Conservation (phyloP, 2,113 vertebrate genomes). For the Elanus axillaris region DNA sequence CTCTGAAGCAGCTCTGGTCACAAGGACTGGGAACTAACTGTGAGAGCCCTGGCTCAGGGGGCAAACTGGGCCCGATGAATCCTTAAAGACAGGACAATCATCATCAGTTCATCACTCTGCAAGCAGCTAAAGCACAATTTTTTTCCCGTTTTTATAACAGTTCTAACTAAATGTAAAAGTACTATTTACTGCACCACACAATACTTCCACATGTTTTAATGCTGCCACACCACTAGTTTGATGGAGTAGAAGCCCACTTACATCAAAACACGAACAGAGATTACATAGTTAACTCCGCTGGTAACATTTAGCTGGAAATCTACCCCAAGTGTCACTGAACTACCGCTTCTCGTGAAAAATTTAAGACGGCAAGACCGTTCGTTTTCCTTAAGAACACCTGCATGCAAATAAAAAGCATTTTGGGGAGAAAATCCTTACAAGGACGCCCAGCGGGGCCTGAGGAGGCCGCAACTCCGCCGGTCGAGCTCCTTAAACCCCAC, state of each 20-base stretch:
- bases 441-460: fast-evolving
- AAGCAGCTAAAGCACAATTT: neutral
- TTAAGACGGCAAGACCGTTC: fast-evolving
- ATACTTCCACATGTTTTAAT: neutral
- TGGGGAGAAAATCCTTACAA: neutral
- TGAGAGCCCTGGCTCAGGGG: too few species aligned
- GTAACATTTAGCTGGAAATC: neutral
- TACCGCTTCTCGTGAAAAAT: neutral
- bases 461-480: neutral
- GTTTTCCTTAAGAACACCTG: neutral
- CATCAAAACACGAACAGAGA: fast-evolving
- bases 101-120: fast-evolving
- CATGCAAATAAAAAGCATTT: neutral
- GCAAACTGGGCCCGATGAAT: fast-evolving
- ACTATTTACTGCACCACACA: neutral
- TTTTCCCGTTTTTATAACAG: neutral
- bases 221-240: fast-evolving
- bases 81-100: neutral
- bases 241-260: neutral
- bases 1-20: neutral
- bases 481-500: too few species aligned
- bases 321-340: neutral
- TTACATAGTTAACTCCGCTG: neutral
- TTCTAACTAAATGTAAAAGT: neutral
- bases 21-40: neutral